These are phyloP conservation scores for Stegastes partitus DNA, from an alignment of 2,113 vertebrate genomes.

Conservation along the genomic window DNA sequence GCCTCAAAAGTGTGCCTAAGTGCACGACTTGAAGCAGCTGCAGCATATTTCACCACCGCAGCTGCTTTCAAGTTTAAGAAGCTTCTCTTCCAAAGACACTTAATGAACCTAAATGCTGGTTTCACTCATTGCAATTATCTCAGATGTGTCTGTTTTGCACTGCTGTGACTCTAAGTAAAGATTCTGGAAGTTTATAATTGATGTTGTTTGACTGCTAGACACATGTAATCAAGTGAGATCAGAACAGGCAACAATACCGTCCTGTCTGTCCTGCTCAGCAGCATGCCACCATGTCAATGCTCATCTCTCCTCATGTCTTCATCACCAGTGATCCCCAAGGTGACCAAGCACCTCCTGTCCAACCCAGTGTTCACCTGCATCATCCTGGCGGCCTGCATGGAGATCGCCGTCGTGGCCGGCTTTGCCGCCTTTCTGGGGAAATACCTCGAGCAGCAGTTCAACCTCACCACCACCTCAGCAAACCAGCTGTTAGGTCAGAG, in stretches of 20 bases:
- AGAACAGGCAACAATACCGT: no score
- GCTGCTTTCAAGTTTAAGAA: not conserved
- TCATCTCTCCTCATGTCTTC: not conserved
- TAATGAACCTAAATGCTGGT: not conserved
- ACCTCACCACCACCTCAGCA: conserved; percentile 96
- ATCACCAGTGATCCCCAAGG: conserved; percentile 93
- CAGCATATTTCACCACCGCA: not conserved
- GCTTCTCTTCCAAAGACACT: not conserved
- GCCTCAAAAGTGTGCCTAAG: not conserved
- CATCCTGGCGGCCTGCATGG: conserved; percentile 96
- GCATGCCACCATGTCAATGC: not conserved
- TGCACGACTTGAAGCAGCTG: not conserved
- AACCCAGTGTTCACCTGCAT: conserved; percentile 99
- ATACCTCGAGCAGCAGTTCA: conserved; percentile 98
- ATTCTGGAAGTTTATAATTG: not conserved
- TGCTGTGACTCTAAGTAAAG: not conserved
- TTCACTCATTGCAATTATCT: not conserved
- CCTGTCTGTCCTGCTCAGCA: not conserved
- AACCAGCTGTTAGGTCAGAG: conserved; percentile 94
- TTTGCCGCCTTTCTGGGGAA: conserved; percentile 97
- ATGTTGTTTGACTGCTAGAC: not conserved
- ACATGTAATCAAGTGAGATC: not conserved
- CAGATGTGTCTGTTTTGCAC: not conserved
- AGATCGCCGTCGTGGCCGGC: conserved; percentile 96
- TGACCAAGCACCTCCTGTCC: conserved; percentile 95